A percentile compares a stretch with the other conserved stretches of the same genome.
Evolutionary conservation across 2,113 vertebrate genomes (phyloP).

Genomic region (Poecile atricapillus): DNA sequence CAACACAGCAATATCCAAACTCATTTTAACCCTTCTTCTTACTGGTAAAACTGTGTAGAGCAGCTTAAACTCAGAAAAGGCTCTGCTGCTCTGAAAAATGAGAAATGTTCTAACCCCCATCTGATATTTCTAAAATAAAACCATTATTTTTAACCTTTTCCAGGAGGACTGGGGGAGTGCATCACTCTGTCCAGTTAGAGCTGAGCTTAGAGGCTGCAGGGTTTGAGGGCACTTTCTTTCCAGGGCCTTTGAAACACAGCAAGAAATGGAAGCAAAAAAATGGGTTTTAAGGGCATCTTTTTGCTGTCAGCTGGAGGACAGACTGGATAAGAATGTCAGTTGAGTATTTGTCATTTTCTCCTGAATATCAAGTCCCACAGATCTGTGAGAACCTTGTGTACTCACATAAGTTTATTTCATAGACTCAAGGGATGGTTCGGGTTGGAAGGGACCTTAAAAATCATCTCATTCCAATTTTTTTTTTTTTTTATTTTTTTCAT

Average conservation of each 20-base stretch:
- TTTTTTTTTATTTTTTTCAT: accelerated
- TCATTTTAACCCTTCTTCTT: neutral
- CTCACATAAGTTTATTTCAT: neutral
- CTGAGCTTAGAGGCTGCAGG: neutral
- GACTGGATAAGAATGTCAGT: neutral
- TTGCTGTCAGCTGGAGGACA: neutral
- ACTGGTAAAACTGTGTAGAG: neutral
- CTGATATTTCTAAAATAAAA: neutral
- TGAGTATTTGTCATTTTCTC: neutral
- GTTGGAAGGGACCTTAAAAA: neutral
- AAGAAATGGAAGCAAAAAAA: neutral
- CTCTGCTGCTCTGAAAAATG: neutral
- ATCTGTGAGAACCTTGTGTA: neutral
- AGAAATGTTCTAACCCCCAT: neutral
- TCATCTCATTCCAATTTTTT: no score
- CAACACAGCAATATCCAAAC: neutral
- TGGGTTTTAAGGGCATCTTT: neutral
- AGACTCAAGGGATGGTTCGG: neutral
- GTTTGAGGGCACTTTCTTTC: neutral
- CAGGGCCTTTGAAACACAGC: neutral
- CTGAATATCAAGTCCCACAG: neutral
- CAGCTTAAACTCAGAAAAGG: neutral
- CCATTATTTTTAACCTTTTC: neutral
- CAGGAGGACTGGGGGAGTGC: neutral
- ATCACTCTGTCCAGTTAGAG: neutral